These are phyloP conservation scores for Meriones psammophilus DNA, from an alignment of 2,797 vertebrate genomes.

Conservation along the genomic window DNA sequence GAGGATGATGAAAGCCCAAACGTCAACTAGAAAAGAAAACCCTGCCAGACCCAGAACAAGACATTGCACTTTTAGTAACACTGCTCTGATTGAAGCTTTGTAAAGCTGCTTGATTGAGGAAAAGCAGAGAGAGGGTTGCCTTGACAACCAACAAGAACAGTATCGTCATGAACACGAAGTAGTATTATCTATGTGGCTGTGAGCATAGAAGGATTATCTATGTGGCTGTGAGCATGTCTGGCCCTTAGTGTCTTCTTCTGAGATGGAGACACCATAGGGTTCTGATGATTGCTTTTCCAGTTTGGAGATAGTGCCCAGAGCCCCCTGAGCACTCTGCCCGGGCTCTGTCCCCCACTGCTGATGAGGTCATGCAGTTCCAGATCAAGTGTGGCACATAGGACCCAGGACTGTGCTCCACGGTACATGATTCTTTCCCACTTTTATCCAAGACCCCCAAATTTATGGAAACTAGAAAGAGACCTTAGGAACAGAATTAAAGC, in stretches of 20 bases:
- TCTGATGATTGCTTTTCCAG: neutral
- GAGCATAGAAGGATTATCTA: neutral
- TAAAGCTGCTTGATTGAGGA: neutral
- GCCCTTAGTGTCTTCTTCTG: neutral
- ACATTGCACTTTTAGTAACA: neutral
- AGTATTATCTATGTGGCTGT: neutral
- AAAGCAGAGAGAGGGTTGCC: neutral
- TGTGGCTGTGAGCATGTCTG: neutral
- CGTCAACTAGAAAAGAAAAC: neutral
- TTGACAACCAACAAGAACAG: slow-evolving; percentile 15
- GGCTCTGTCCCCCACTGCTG: neutral
- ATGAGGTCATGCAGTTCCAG: neutral
- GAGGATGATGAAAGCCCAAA: neutral
- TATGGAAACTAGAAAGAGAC: neutral
- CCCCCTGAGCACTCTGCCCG: neutral
- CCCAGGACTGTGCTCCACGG: neutral
- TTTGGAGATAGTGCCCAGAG: neutral
- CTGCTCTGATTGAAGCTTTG: neutral
- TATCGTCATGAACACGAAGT: neutral
- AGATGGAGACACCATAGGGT: neutral
- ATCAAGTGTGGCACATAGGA: neutral
- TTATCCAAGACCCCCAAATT: neutral
- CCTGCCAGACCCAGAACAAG: neutral
- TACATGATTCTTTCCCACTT: neutral
- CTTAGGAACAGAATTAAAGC: neutral